These are phyloP conservation scores for Piezodorus guildinii DNA, from an alignment of 1,140 invertebrate genomes.

Conservation along the genomic window DNA sequence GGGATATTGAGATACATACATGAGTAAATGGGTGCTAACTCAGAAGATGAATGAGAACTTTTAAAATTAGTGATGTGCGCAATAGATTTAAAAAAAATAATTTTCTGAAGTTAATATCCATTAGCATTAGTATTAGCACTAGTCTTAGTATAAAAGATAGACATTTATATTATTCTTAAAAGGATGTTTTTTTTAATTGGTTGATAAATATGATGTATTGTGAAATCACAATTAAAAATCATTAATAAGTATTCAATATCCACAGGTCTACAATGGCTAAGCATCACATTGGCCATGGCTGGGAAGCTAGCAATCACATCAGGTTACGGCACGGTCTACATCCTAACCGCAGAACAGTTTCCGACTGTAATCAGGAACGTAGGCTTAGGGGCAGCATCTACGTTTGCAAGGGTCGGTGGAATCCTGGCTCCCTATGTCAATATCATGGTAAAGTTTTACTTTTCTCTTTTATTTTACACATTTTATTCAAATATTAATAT, in stretches of 20 bases:
- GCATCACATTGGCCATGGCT: constrained; percentile 58
- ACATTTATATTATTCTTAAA: no score
- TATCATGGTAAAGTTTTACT: constrained; percentile 39
- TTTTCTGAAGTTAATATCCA: no score
- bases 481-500: neutral
- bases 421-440: constrained; percentile 63
- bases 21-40: no score
- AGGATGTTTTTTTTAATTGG: no score
- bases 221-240: no score
- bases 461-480: neutral
- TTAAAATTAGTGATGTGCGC: no score
- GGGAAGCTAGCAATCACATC: constrained; percentile 73
- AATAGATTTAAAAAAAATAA: no score
- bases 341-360: constrained; percentile 72
- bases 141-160: no score
- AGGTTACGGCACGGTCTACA: constrained; percentile 66
- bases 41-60: no score
- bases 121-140: no score
- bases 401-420: constrained; percentile 61
- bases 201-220: no score
- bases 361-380: constrained; percentile 72
- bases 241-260: constrained; percentile 24
- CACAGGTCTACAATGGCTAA: constrained; percentile 46
- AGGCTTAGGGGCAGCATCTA: constrained; percentile 61
- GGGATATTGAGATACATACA: no score